Conservation (phyloP, 2,888 invertebrate genomes). For the Drosophila atroscutellata region DNA sequence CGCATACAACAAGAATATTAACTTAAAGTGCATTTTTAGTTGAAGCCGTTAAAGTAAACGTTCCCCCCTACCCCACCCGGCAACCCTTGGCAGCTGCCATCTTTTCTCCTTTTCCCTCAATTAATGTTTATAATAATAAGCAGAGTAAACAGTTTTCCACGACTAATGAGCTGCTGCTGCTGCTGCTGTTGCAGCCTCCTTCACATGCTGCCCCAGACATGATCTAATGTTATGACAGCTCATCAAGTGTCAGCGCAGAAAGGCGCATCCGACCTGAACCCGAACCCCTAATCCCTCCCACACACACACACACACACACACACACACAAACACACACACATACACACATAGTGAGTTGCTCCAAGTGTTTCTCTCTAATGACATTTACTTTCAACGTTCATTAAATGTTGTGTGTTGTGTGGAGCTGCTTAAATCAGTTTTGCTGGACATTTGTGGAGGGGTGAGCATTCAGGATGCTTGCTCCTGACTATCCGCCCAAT, state of each 20-base stretch:
- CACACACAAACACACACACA: not conserved
- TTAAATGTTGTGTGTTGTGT: constrained; percentile 67
- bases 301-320: not conserved
- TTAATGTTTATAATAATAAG: constrained; percentile 77
- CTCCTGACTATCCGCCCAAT: constrained; percentile 10
- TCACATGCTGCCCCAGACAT: constrained; percentile 53
- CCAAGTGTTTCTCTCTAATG: constrained; percentile 60
- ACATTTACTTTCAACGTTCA: constrained; percentile 81
- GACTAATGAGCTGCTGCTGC: constrained; percentile 67
- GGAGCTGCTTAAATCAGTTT: constrained; percentile 73
- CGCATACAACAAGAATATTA: constrained; percentile 3
- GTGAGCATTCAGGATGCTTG: constrained; percentile 2
- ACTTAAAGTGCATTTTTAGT: constrained; percentile 68
- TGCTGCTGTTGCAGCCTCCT: constrained; percentile 12
- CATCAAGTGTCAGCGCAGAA: constrained; percentile 81
- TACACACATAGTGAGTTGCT: not conserved
- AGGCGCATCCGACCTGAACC: constrained; percentile 20
- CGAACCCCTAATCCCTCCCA: not conserved
- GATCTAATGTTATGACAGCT: constrained; percentile 84
- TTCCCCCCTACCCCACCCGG: not conserved
- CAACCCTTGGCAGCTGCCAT: constrained; percentile 15
- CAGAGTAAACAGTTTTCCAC: constrained; percentile 70
- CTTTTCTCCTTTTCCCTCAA: constrained; percentile 24
- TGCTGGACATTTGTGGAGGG: constrained; percentile 44
- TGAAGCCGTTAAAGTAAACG: constrained; percentile 52